A percentile compares a stretch with the other conserved stretches of the same genome.
Evolutionary conservation across 1,140 invertebrate species (phyloP).

Genomic region (Armadillidium nasatum): DNA sequence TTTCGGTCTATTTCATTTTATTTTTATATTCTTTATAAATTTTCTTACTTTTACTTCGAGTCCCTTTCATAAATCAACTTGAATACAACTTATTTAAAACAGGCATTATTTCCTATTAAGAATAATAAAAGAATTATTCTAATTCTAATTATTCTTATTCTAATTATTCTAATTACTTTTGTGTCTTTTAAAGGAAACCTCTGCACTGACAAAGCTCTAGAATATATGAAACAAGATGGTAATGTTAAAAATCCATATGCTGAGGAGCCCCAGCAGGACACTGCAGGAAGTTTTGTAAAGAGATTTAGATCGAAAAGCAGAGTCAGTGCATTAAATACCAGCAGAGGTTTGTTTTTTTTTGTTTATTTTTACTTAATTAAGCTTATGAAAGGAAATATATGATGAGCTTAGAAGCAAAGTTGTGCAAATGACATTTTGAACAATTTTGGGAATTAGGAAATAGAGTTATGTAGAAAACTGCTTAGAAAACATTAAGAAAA

Average conservation of each 20-base stretch:
- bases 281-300: conserved; percentile 37
- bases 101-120: background rate
- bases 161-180: background rate
- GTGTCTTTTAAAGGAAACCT: conserved; percentile 35
- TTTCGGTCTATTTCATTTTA: too few species aligned
- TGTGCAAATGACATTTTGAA: background rate
- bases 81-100: background rate
- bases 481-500: too few species aligned
- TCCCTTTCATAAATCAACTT: too few species aligned
- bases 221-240: conserved; percentile 42
- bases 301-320: conserved; percentile 37
- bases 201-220: conserved; percentile 39
- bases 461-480: too few species aligned
- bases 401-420: background rate
- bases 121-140: background rate
- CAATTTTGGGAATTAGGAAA: too few species aligned
- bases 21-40: too few species aligned
- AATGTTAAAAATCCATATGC: conserved; percentile 33
- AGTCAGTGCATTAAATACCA: conserved; percentile 36
- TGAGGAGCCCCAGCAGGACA: conserved; percentile 34
- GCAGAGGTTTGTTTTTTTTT: conserved; percentile 29
- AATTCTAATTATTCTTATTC: background rate
- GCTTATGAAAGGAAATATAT: too few species aligned
- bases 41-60: too few species aligned
- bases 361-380: background rate